These are phyloP conservation scores for Phalacrocorax aristotelis DNA, from an alignment of 2,113 vertebrate species.

Conservation along the genomic window DNA sequence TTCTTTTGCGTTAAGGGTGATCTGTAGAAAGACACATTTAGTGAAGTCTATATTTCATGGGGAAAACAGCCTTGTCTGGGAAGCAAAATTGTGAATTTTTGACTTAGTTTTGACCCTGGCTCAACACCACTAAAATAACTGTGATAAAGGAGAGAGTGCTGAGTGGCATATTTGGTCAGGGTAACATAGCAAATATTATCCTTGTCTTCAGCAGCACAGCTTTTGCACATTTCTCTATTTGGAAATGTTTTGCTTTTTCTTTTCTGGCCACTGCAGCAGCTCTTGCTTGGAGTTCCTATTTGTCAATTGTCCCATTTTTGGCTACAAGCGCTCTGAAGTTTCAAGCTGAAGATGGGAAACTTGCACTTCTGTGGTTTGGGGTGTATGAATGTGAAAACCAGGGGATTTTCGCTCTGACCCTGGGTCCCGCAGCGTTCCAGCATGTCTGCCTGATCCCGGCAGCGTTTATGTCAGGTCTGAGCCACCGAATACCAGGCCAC, in stretches of 20 bases:
- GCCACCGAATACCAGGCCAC: not conserved
- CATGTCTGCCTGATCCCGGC: not conserved
- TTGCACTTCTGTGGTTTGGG: slow-evolving; percentile 28
- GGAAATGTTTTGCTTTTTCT: not conserved
- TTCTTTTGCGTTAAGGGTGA: not conserved
- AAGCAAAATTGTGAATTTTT: not conserved
- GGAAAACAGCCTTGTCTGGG: not conserved
- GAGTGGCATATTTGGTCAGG: not conserved
- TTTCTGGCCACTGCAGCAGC: not conserved
- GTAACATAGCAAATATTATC: not conserved
- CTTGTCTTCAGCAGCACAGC: not conserved
- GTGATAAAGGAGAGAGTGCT: not conserved
- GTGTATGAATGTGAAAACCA: slow-evolving; percentile 20
- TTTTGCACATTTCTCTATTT: not conserved
- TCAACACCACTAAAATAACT: not conserved
- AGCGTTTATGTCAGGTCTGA: not conserved
- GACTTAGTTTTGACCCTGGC: not conserved
- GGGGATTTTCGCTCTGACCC: slow-evolving; percentile 36
- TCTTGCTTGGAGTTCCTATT: not conserved
- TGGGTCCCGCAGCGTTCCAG: not conserved
- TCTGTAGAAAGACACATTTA: not conserved
- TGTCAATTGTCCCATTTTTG: not conserved
- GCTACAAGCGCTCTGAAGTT: slow-evolving; percentile 18
- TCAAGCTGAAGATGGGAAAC: slow-evolving; percentile 19
- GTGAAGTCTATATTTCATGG: not conserved